phyloP scores from a whole-genome alignment of 2,888 invertebrate genomes.

The Nowickia ferox region DNA sequence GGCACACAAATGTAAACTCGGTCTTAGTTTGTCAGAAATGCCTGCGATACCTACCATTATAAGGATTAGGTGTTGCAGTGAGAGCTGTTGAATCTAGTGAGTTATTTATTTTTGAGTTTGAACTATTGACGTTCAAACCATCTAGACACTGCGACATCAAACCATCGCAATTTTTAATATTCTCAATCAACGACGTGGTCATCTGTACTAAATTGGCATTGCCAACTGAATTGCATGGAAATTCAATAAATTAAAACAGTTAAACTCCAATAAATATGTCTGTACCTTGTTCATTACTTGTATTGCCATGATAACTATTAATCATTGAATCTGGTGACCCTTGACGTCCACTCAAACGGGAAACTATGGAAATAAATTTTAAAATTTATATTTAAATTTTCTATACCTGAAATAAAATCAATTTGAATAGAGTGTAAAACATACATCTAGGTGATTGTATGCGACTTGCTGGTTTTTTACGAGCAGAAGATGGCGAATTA shows the following conservation, averaged over 20 bases:
- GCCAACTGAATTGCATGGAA: constrained; percentile 70
- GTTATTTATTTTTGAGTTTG: constrained; percentile 79
- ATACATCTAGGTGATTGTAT: constrained; percentile 83
- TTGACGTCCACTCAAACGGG: constrained; percentile 82
- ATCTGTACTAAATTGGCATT: constrained; percentile 80
- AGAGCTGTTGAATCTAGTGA: constrained; percentile 82
- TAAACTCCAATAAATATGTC: background rate
- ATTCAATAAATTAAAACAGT: background rate
- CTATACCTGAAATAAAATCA: background rate
- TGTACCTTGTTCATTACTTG: constrained; percentile 79
- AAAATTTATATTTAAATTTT: background rate
- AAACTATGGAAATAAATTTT: constrained; percentile 78
- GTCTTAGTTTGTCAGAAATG: too few species aligned
- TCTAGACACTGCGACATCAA: constrained; percentile 87
- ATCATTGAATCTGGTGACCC: constrained; percentile 90
- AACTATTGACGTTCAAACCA: constrained; percentile 82
- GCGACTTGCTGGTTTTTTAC: constrained; percentile 82
- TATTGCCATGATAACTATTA: constrained; percentile 87
- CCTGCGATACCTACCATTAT: constrained; percentile 77
- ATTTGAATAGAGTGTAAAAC: constrained; percentile 20
- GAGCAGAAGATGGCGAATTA: constrained; percentile 82
- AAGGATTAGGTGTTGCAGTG: constrained; percentile 81
- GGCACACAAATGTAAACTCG: too few species aligned
- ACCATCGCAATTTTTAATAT: constrained; percentile 80
- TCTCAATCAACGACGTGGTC: constrained; percentile 83